Conservation (phyloP, 2,113 vertebrate genomes). For the Micronycteris hirsuta region DNA sequence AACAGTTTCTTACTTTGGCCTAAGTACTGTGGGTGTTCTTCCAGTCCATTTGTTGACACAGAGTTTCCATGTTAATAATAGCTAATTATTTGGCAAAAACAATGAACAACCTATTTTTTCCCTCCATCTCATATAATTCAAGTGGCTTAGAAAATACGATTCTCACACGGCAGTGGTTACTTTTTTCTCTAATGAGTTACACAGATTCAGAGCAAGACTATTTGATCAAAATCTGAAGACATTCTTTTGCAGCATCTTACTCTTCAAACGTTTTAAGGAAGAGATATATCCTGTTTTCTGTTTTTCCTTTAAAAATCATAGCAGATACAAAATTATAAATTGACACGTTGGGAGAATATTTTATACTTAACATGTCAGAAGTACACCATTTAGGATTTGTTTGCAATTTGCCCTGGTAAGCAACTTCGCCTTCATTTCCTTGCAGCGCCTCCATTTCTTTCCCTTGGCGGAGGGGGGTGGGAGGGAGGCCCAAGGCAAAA, state of each 20-base stretch:
- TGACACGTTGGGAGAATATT: background rate
- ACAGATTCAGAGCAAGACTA: background rate
- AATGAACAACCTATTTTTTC: constrained; percentile 62
- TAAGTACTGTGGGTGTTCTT: constrained; percentile 49
- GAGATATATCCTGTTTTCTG: background rate
- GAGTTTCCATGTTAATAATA: constrained; percentile 66
- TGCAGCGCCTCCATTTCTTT: background rate
- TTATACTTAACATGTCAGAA: background rate
- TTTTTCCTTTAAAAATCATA: constrained; percentile 8
- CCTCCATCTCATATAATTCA: constrained; percentile 26
- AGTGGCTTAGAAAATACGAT: constrained; percentile 4
- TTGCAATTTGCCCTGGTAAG: background rate
- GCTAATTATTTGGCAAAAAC: constrained; percentile 71
- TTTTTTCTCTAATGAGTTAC: constrained; percentile 33
- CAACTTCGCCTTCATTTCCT: background rate
- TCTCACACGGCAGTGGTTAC: background rate
- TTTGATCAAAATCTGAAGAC: constrained; percentile 13
- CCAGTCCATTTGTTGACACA: constrained; percentile 66
- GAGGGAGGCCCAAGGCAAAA: background rate
- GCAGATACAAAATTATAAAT: background rate
- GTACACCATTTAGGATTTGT: background rate
- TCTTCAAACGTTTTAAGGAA: constrained; percentile 34
- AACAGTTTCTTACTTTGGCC: constrained; percentile 63
- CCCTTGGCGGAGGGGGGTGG: no score
- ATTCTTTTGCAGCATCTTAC: background rate